Evolutionary conservation across 2,888 invertebrate genomes (phyloP).

Genomic region (Antheraea assamensis): DNA sequence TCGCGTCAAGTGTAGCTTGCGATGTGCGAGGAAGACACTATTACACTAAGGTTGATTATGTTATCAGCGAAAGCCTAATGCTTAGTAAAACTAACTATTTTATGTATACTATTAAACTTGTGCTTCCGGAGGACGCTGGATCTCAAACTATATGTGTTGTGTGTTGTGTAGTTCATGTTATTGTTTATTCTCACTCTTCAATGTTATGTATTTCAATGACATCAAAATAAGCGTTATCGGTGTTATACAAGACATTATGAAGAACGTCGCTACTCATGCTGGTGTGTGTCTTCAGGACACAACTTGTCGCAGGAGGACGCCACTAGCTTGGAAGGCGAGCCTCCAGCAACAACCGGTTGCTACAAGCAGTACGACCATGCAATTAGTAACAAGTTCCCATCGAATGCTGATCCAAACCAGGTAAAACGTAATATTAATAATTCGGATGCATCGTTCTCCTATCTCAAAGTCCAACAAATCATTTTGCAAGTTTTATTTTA

Average conservation of each 20-base stretch:
- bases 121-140: slow-evolving; percentile 79
- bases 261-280: slow-evolving; percentile 75
- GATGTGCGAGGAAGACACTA: slow-evolving; percentile 80
- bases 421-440: slow-evolving; percentile 48
- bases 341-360: slow-evolving; percentile 89
- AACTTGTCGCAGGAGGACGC: slow-evolving; percentile 95
- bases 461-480: not conserved
- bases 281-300: slow-evolving; percentile 89
- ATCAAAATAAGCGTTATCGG: slow-evolving; percentile 48
- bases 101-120: slow-evolving; percentile 74
- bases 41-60: slow-evolving; percentile 77
- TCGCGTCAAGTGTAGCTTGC: slow-evolving; percentile 78
- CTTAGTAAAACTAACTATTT: slow-evolving; percentile 75
- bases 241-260: slow-evolving; percentile 49
- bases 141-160: slow-evolving; percentile 74
- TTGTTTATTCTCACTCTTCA: slow-evolving; percentile 64
- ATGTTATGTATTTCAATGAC: slow-evolving; percentile 54
- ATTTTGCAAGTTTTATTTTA: not conserved
- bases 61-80: slow-evolving; percentile 81
- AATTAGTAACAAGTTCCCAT: slow-evolving; percentile 67
- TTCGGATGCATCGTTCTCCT: slow-evolving; percentile 16
- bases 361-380: slow-evolving; percentile 90
- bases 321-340: slow-evolving; percentile 90
- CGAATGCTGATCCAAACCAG: slow-evolving; percentile 66
- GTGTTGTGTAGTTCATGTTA: slow-evolving; percentile 78